Base-by-base conservation (phyloP, 2,113 vertebrate genomes). In the Heloderma charlesbogerti region DNA sequence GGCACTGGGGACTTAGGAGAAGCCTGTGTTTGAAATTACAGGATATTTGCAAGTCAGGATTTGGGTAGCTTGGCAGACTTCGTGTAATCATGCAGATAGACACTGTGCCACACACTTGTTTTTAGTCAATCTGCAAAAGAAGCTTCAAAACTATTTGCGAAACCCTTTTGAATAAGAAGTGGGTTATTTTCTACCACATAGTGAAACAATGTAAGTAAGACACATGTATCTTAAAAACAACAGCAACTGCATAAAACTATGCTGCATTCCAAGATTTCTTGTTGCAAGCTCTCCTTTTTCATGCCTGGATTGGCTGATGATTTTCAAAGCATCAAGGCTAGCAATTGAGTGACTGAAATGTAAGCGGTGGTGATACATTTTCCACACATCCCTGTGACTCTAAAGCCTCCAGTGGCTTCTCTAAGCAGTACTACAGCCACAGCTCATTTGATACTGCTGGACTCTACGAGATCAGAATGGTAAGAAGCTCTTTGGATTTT, bases 301-400 rank as follows among this genome's bases (percentile, higher is more conserved):
- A 84, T 2, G 67, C 94, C 95, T 78, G 93, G 93, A 91, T 96
- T 97, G 97, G 97, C 97, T 94, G 96, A 92, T 96, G 95, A 93
- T 96, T 97, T 96, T 97, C 96, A 98, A 90, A 96, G 89, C 96
- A 91, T 94, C 90, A 86, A 96, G 96, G 95, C 96, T 97, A 94
- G 95, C 95, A 92, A 91, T 37, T 92, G 95, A 97, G 92, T 90
- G 96, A 96, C 96, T 95, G 97, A 96, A 97, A 96, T 95, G 92
- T 95, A 96, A 96, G 96, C 93, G 82, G 97, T 96, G 96, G 96
- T 88, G 91, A 94, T 96, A 95, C 95, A 91, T 95, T 96, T 94
- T 95, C 95, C 95, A 95, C 95, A 96, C 96, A 96, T 91, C 93
- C 90, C 95, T 88, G 94, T 95, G 94, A 95, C 93, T 96, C 96